Conservation (phyloP, 2,888 invertebrate species). For the Acleris holmiana region DNA sequence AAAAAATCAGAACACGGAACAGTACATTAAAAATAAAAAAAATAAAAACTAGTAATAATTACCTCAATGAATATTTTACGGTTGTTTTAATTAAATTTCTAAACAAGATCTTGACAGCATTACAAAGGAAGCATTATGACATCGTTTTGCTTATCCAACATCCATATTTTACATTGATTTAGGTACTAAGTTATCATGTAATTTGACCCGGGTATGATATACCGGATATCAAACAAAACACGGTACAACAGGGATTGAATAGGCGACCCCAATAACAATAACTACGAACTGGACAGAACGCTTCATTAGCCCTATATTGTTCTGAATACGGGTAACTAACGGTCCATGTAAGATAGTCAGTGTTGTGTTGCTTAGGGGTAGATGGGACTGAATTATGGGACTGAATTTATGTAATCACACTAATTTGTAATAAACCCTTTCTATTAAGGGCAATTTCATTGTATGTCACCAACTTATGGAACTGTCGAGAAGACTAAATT, state of each 20-base stretch:
- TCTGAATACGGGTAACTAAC: slow-evolving; percentile 6
- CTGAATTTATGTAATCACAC: not conserved
- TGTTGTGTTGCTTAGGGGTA: not conserved
- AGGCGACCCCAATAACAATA: slow-evolving; percentile 13
- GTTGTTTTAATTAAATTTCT: no score
- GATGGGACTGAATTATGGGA: not conserved
- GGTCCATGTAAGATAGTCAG: not conserved
- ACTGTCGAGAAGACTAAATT: no score
- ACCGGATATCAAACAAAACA: not conserved
- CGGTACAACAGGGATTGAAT: slow-evolving; percentile 3
- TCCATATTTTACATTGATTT: no score
- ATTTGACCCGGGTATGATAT: not conserved
- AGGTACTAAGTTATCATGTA: not conserved
- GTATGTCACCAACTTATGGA: no score
- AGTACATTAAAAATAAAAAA: no score
- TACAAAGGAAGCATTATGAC: no score
- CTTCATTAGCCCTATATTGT: slow-evolving; percentile 24
- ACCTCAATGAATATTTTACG: no score
- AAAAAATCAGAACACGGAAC: no score
- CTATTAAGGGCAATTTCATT: no score
- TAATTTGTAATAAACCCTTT: not conserved
- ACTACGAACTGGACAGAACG: slow-evolving; percentile 5
- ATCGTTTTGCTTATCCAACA: no score
- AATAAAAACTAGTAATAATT: no score
- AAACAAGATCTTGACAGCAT: no score